Percentiles rank a stretch among this genome's conserved stretches.
Evolutionary conservation across 1,140 invertebrate species (phyloP).

Genomic region (Drosophila ananassae): DNA sequence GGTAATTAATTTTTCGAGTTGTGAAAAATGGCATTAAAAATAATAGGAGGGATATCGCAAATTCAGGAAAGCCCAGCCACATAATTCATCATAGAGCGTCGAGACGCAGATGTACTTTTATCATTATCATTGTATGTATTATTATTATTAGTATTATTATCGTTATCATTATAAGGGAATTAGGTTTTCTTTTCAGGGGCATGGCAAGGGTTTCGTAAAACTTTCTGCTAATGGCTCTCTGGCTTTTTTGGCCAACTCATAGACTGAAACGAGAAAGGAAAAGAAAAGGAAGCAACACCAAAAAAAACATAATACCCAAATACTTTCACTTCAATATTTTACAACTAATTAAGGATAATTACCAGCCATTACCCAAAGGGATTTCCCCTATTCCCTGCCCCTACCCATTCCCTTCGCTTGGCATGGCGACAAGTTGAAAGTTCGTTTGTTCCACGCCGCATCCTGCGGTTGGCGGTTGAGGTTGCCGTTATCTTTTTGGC

Average conservation of each 20-base stretch:
- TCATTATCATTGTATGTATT: conserved; percentile 41
- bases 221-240: conserved; percentile 51
- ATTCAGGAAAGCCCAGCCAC: background rate
- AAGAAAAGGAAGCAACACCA: background rate
- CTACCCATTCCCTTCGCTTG: background rate
- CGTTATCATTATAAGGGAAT: conserved; percentile 39
- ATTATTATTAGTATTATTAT: conserved; percentile 49
- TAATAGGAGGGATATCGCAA: background rate
- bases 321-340: conserved; percentile 77
- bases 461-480: conserved; percentile 1
- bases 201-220: conserved; percentile 29
- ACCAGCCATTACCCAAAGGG: conserved; percentile 68
- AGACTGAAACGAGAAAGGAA: background rate
- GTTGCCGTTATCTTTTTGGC: conserved; percentile 22
- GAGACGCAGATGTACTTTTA: conserved; percentile 44
- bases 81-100: conserved; percentile 54
- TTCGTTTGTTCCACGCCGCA: conserved; percentile 1
- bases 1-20: conserved; percentile 55
- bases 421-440: conserved; percentile 52
- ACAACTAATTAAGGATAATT: conserved; percentile 81
- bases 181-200: background rate
- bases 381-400: conserved; percentile 24
- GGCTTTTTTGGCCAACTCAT: conserved; percentile 9
- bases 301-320: conserved; percentile 31
- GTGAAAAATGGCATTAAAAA: conserved; percentile 26